Evolutionary conservation across 2,113 vertebrate species (phyloP), one percentile per base, ranked within the genome.

Genomic region (Oncorhynchus gorbuscha): DNA sequence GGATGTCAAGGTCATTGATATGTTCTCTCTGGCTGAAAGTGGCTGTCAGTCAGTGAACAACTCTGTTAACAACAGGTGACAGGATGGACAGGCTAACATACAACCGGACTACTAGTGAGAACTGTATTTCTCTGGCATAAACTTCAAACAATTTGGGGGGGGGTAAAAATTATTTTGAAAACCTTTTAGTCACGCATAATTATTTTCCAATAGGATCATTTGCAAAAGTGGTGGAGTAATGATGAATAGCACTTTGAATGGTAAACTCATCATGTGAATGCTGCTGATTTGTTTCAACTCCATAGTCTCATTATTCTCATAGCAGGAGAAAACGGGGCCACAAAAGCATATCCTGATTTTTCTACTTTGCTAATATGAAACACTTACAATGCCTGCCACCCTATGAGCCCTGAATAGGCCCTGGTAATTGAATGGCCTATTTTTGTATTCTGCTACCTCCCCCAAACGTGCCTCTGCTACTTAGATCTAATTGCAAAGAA

Each of bases 401-500:
- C 76, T 72, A 76, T 74, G 80, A 81, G 81, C 81, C 39, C 69
- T 69, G 39, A 32, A 75, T 62, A 45, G 28, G 71, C 80, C 79
- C 75, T 71, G 72, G 85, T 87, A 90, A 91, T 83, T 87, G 85
- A 91, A 83, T 86, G 73, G 76, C 80, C 72, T 83, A 64, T 69
- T 86, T 88, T 84, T 76, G 78, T 86, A 88, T 90, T 89, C 87
- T 80, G 74, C 77, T 74, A 88, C 84, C 82, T 83, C 80, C 80
- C 58, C 65, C 64, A 67, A 76, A 77, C 80, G 74, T 78, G 77
- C 75, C 22, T 71, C 51, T 69, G 72, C 85, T 85, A 84, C 82
- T 90, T 89, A 75, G 84, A 70, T 67, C 83, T 92, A 90, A 92
- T 90, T 92, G 86, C 82, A 73, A 79, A 80, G 77, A 87, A 91